A percentile compares a stretch with the other conserved stretches of the same genome.
These are phyloP conservation scores for Arctocebus calabarensis DNA, from an alignment of 2,797 vertebrate genomes.

Conservation along the genomic window DNA sequence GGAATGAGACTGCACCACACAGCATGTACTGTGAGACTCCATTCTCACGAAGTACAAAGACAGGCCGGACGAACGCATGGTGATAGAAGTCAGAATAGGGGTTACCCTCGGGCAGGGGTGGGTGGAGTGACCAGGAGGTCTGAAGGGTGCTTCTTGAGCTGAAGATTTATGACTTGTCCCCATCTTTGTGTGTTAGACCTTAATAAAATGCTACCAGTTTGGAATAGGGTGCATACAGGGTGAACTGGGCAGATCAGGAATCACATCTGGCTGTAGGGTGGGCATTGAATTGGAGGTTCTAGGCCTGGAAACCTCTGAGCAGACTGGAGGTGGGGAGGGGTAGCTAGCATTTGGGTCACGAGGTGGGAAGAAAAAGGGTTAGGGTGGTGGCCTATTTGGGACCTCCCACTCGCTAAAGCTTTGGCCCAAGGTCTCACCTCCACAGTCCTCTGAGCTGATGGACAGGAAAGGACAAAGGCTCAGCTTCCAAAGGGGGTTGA, in stretches of 20 bases:
- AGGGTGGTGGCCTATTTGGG: background rate
- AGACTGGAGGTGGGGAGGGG: background rate
- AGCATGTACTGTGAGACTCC: accelerated
- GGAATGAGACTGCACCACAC: background rate
- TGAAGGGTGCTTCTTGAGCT: too few relatives aligned
- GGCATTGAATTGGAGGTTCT: background rate
- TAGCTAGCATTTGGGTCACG: background rate
- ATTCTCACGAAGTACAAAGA: accelerated
- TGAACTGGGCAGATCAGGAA: accelerated
- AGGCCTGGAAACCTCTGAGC: background rate
- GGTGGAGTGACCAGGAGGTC: background rate
- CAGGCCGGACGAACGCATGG: accelerated
- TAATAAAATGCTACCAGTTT: background rate
- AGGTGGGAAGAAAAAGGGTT: background rate
- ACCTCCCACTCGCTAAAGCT: background rate
- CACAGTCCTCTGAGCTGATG: background rate
- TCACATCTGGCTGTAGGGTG: background rate
- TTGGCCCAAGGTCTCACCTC: slow-evolving; percentile 11
- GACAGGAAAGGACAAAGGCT: slow-evolving; percentile 63
- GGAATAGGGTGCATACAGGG: background rate
- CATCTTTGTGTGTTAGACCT: background rate
- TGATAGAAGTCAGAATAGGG: background rate
- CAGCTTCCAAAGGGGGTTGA: background rate
- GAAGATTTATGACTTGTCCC: background rate
- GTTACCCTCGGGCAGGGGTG: background rate